Evolutionary conservation across 2,888 invertebrate species (phyloP).

Genomic region (Phymatocera aterrima): DNA sequence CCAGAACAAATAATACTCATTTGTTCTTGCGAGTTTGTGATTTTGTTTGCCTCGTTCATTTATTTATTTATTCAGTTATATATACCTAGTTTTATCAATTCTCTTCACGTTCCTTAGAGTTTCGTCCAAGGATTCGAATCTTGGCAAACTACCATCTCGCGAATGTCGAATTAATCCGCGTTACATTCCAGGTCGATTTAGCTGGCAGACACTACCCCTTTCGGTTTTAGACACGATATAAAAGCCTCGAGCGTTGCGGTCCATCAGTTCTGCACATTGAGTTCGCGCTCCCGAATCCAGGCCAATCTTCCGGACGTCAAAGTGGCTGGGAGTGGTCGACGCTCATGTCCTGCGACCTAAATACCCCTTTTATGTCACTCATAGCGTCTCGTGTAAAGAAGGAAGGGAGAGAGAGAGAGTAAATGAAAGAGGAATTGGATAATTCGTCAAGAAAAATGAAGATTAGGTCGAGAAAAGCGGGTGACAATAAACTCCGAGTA

Average conservation of each 20-base stretch:
- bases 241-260: constrained; percentile 21
- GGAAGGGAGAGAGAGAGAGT: neutral
- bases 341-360: neutral
- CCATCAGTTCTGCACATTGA: neutral
- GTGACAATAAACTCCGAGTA: too few relatives aligned
- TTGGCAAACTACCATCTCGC: constrained; percentile 11
- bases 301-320: constrained; percentile 37
- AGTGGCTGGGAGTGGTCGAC: constrained; percentile 20
- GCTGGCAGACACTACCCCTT: constrained; percentile 8
- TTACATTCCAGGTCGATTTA: constrained; percentile 30
- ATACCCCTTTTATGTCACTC: neutral
- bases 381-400: neutral
- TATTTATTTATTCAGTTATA: neutral
- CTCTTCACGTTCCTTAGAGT: neutral
- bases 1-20: neutral
- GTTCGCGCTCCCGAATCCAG: constrained; percentile 6
- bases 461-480: too few relatives aligned
- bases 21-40: neutral
- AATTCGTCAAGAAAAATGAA: too few relatives aligned
- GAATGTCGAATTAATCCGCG: constrained; percentile 10
- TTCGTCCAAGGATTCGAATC: neutral
- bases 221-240: neutral
- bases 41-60: neutral
- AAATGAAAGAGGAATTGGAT: neutral
- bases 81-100: neutral